phyloP scores from a whole-genome alignment of 2,113 vertebrate genomes.

The Cinclus mexicanus region DNA sequence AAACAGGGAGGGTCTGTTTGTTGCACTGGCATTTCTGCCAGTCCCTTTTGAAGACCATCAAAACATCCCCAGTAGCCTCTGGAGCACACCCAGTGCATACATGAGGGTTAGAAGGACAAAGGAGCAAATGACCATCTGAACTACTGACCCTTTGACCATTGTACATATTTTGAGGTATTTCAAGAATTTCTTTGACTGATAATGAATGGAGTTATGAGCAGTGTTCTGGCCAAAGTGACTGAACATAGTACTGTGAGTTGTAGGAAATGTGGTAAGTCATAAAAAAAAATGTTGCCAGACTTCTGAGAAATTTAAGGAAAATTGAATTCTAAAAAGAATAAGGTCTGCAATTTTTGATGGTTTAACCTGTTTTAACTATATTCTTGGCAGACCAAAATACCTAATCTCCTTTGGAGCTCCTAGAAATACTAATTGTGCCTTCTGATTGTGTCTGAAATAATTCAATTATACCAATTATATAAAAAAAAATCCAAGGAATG shows the following conservation, averaged over 20 bases:
- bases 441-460: not conserved
- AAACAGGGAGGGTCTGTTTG: not conserved
- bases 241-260: not conserved
- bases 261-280: not conserved
- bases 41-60: not conserved
- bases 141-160: not conserved
- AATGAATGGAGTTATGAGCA: not conserved
- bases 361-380: not conserved
- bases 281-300: not conserved
- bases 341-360: not conserved
- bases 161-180: not conserved
- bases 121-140: not conserved
- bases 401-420: not conserved
- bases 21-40: not conserved
- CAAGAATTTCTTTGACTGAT: conserved; percentile 26
- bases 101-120: not conserved
- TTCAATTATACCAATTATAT: not conserved
- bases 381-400: not conserved
- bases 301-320: not conserved
- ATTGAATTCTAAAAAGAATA: not conserved
- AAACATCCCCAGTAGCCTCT: not conserved
- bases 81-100: not conserved
- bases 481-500: not conserved
- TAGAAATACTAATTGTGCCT: not conserved
- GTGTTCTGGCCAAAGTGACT: not conserved